Evolutionary conservation across 2,888 invertebrate species (phyloP), one percentile per base, ranked within the genome.

Genomic region (Psococerastis gibbosa): DNA sequence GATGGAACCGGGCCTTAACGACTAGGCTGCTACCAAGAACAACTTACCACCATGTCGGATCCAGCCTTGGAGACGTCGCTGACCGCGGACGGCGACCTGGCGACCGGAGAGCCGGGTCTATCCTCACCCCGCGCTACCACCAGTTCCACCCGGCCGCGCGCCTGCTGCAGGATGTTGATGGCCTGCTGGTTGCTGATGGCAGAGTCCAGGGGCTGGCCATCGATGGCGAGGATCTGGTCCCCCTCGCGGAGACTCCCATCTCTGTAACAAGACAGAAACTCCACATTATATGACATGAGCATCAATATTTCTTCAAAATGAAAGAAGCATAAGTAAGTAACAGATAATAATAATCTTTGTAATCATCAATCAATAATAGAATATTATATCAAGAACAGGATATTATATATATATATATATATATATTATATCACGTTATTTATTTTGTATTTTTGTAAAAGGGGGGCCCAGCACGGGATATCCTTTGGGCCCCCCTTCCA

Each of bases 171-270:
- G 56, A 79, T 73, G 56, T 72, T 69, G 59, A 80, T 73, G 53
- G 79, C 75, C 69, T 84, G 82, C 64, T 84, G 80, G 59, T 84
- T 84, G 50, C 82, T 81, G 65, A 84, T 77, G 62, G 79, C 78
- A 38, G 78, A 72, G 59, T 80, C 75, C 57, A 79, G 65, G 55
- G 74, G 73, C 58, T 78, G 78, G 54, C 78, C 79, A 67, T 87
- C 84, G 55, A 87, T 76, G 50, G 85, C 78, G 56, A 85, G 63
- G 58, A 87, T 79, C 58, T 84, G 81, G 65, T 87, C 87, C 57
- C 80, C 80, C 56, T 81, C 81, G 55, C 73, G 71, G 49, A 79
- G 66, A 47, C 71, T 65, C 51, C 74, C 75, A 67, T 75, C 74
- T 62, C 75, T 75, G 64, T 41, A 59, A 60, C n/a, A n/a, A n/a